Evolutionary conservation across 2,113 vertebrate genomes (phyloP).

Genomic region (Dissostichus mawsoni): DNA sequence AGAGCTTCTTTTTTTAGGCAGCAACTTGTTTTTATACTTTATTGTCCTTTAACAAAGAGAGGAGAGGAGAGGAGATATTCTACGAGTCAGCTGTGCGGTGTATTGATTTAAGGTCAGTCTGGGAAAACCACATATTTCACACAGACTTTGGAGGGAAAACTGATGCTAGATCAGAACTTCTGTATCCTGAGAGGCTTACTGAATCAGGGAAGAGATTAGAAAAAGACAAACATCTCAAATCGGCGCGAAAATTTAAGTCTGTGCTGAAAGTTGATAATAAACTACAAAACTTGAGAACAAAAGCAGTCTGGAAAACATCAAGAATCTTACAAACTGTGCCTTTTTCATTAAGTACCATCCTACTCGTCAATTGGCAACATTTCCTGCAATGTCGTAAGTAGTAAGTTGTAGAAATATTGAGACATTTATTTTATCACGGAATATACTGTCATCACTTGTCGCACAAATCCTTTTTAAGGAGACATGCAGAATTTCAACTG

Average conservation of each 20-base stretch:
- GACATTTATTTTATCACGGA: no score
- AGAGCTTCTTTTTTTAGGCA: not conserved
- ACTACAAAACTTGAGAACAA: no score
- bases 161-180: slow-evolving; percentile 9
- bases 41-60: not conserved
- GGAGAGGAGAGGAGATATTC: not conserved
- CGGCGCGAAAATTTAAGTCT: not conserved
- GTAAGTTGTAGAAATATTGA: no score
- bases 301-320: not conserved
- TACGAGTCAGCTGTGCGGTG: not conserved
- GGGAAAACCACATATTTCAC: not conserved
- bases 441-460: not conserved
- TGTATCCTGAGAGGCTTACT: not conserved
- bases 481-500: not conserved
- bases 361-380: not conserved
- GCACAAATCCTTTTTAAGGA: not conserved
- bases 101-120: not conserved
- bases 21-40: not conserved
- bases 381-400: not conserved
- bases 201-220: slow-evolving; percentile 10
- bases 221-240: not conserved
- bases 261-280: not conserved
- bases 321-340: no score
- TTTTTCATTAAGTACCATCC: no score
- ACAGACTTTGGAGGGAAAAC: not conserved